Conservation (phyloP, 23 tunicate genomes). For the Halocynthia aurantium region DNA sequence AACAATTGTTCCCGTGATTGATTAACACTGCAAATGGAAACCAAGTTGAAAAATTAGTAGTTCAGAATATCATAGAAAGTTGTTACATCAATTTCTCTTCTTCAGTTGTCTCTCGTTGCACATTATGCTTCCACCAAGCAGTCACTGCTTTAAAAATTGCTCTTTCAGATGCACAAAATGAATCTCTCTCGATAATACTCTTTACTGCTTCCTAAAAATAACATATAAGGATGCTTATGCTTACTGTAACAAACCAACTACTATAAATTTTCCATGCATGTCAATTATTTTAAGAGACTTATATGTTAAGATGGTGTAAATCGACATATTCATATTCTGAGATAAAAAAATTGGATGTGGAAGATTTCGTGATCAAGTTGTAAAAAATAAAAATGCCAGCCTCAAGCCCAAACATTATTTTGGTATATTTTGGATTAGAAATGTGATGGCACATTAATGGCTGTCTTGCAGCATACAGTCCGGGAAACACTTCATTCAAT, state of each 20-base stretch:
- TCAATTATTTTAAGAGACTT: too few relatives aligned
- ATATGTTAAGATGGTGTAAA: too few relatives aligned
- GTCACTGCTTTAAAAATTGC: constrained; percentile 78
- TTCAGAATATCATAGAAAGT: neutral
- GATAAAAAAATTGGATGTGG: too few relatives aligned
- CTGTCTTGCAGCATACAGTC: neutral
- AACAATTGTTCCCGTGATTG: constrained; percentile 39
- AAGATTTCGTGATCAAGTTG: too few relatives aligned
- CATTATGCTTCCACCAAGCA: constrained; percentile 64
- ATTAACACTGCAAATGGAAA: neutral
- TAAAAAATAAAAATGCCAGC: too few relatives aligned
- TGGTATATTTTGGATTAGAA: too few relatives aligned
- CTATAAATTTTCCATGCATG: too few relatives aligned
- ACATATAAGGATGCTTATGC: too few relatives aligned
- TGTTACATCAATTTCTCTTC: constrained; percentile 22
- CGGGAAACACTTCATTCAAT: neutral
- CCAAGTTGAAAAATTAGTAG: neutral
- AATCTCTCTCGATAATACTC: constrained; percentile 67
- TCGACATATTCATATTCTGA: too few relatives aligned
- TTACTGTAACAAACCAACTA: too few relatives aligned
- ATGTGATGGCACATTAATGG: neutral
- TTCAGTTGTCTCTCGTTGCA: constrained; percentile 4
- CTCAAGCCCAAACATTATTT: too few relatives aligned
- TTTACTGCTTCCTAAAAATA: constrained; percentile 50
- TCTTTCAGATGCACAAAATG: constrained; percentile 95